Base-by-base conservation (phyloP, 2,113 vertebrate genomes). In the Engraulis encrasicolus region DNA sequence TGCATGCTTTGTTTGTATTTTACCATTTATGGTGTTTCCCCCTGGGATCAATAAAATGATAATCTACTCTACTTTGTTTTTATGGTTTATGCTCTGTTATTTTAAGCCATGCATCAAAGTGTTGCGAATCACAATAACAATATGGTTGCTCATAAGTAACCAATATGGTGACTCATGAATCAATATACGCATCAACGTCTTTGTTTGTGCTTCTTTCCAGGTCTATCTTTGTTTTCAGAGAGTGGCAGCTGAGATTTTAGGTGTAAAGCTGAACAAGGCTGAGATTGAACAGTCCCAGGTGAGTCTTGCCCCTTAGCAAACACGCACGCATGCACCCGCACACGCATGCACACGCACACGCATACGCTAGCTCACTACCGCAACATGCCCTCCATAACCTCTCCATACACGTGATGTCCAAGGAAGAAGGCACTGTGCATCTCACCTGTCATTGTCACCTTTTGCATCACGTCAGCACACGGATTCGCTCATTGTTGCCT, bases 271-370 rank as follows among this genome's bases (percentile, higher is more conserved):
- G 92, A 99, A 99, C 95, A 99, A 97, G 96, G 98, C 98, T 89
- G 98, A 99, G 94, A 94, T 99, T 86, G 97, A 99, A 92, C 98
- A 99, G 93, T 99, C 97, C 81, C 98, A 99, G 98, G 98, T 99
- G 92, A 97, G 93, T 15, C 49, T 14, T 37, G 9, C 4, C 40
- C 40, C n/a, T n/a, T n/a, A n/a, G n/a, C n/a, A n/a, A n/a, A 45
- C 45, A 1, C 0, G 12, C 49, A 31, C 49, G n/a, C 17, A 14
- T 40, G 20, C 23, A 23, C 36, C 12, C 19, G n/a, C 18, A 6
- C 19, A 66, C 19, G n/a, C n/a, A n/a, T n/a, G n/a, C n/a, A n/a
- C 40, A 45, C 45, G 1, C 0, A 7, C 49, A 31, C 49, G n/a
- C 17, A 14, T 40, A 37, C 23, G 15, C 36, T n/a, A 36, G n/a